Evolutionary conservation across 2,113 vertebrate genomes (phyloP).

Genomic region (Taurulus bubalis): DNA sequence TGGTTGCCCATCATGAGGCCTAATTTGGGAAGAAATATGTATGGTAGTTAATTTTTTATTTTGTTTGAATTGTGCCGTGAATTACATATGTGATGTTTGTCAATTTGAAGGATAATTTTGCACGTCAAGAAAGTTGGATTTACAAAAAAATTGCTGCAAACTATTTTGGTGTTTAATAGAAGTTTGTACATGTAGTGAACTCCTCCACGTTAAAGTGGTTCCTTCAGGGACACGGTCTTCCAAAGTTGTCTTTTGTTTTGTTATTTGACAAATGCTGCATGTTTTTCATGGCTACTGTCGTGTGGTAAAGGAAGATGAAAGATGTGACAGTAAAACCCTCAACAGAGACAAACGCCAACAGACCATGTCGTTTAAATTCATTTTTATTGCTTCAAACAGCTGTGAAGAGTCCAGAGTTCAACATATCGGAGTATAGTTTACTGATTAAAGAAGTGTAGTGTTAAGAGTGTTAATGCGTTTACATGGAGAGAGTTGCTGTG

Average conservation of each 20-base stretch:
- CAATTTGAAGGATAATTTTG: no score
- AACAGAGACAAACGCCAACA: slow-evolving; percentile 2
- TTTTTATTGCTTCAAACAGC: slow-evolving; percentile 51
- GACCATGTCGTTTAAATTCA: slow-evolving; percentile 32
- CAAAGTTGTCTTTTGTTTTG: no score
- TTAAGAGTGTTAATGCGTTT: slow-evolving; percentile 36
- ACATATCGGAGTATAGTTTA: slow-evolving; percentile 26
- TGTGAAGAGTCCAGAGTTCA: slow-evolving; percentile 38
- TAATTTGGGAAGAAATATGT: neutral
- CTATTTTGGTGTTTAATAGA: neutral
- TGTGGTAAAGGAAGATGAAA: neutral
- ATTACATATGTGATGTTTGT: no score
- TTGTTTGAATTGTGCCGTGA: no score
- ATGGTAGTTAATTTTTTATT: neutral
- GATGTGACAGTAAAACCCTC: neutral
- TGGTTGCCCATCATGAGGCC: neutral
- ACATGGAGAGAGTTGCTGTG: slow-evolving; percentile 20
- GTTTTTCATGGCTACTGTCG: no score
- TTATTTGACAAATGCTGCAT: no score
- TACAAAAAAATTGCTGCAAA: no score
- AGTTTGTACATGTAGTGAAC: neutral
- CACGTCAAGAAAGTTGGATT: no score
- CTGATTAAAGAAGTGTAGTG: slow-evolving; percentile 11
- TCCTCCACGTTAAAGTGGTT: no score
- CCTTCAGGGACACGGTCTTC: no score